These are phyloP conservation scores for Falco berigora DNA, from an alignment of 2,797 vertebrate species.

Conservation along the genomic window DNA sequence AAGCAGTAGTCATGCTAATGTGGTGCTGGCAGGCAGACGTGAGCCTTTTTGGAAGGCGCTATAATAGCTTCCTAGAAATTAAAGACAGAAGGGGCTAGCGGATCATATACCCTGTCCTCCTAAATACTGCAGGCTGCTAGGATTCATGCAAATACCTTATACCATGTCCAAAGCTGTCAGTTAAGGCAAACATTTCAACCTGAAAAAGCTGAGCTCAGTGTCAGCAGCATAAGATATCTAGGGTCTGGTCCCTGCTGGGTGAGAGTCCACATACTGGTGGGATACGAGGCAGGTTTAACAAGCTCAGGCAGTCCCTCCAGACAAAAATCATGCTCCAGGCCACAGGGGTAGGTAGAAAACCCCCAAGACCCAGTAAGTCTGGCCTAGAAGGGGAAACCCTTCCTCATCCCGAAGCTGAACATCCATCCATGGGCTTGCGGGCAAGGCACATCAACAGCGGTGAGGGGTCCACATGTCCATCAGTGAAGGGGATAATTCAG, in stretches of 20 bases:
- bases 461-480: rapidly evolving
- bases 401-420: not conserved
- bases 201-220: not conserved
- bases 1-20: slow-evolving; percentile 29
- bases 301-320: not conserved
- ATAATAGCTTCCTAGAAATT: slow-evolving; percentile 39
- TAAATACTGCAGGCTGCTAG: not conserved
- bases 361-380: not conserved
- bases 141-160: not conserved
- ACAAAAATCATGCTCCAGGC: not conserved
- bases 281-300: not conserved
- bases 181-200: not conserved
- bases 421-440: not conserved
- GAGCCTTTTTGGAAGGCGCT: not conserved
- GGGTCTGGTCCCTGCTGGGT: not conserved
- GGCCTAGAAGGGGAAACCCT: not conserved
- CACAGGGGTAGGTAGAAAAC: not conserved
- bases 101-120: not conserved
- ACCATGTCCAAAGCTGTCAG: not conserved
- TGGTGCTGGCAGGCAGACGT: slow-evolving; percentile 7
- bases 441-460: not conserved
- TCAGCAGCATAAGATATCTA: not conserved
- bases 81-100: slow-evolving; percentile 17
- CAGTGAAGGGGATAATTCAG: not conserved
- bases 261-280: not conserved